These are phyloP conservation scores for Cranoglanis bouderius DNA, from an alignment of 2,113 vertebrate species.

Conservation along the genomic window DNA sequence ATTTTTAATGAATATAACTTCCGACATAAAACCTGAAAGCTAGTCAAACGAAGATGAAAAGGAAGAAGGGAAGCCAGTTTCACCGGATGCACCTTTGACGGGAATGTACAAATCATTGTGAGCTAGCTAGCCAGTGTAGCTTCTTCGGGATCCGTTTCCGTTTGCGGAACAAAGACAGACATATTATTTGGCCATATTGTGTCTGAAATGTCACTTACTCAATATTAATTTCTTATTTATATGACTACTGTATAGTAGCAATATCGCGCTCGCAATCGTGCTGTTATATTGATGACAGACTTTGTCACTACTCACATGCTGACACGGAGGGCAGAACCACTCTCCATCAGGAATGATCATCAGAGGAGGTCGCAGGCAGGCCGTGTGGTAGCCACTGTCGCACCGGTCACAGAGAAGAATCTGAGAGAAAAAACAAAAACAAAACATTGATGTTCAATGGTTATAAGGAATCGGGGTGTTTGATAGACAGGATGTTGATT, in stretches of 20 bases:
- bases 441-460: neutral
- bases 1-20: neutral
- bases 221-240: neutral
- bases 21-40: no score
- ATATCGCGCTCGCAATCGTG: neutral
- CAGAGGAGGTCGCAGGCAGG: slow-evolving; percentile 92
- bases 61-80: no score
- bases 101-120: neutral
- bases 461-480: neutral
- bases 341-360: slow-evolving; percentile 98
- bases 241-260: neutral
- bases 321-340: slow-evolving; percentile 98
- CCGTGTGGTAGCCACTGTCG: slow-evolving; percentile 94
- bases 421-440: slow-evolving; percentile 67
- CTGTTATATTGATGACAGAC: neutral
- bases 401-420: slow-evolving; percentile 94
- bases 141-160: no score
- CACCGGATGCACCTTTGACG: neutral
- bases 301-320: slow-evolving; percentile 80
- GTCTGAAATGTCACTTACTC: neutral
- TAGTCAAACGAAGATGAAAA: neutral
- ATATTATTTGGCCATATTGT: no score
- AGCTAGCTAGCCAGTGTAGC: neutral
- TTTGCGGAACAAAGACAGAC: neutral
- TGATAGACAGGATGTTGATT: neutral